These are phyloP conservation scores for Rhinoderma darwinii DNA, from an alignment of 2,113 vertebrate species.

Conservation along the genomic window DNA sequence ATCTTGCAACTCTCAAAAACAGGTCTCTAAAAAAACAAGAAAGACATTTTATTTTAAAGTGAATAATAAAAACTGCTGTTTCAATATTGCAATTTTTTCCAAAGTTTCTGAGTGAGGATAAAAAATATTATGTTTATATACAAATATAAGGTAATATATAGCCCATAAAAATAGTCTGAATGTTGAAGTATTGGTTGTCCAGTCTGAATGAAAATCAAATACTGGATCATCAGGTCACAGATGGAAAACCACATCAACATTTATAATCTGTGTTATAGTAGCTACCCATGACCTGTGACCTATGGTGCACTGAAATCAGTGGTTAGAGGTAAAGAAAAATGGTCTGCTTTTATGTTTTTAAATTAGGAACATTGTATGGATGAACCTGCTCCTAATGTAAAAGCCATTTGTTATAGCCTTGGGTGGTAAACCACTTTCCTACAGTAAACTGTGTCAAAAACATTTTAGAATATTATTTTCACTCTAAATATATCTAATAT, in stretches of 20 bases:
- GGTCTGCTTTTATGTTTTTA: neutral
- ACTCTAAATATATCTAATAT: no score
- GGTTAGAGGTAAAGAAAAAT: neutral
- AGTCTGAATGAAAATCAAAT: neutral
- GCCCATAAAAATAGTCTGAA: no score
- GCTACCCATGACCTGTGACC: neutral
- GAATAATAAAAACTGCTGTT: neutral
- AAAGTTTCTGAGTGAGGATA: no score
- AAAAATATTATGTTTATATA: no score
- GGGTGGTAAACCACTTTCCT: no score
- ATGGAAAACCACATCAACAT: neutral
- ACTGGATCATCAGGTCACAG: neutral
- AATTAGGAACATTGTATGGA: no score
- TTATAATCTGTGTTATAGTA: neutral
- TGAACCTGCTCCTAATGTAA: no score
- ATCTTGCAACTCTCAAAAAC: conserved; percentile 82
- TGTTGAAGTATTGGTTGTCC: neutral
- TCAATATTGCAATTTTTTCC: no score
- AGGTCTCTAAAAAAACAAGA: conserved; percentile 71
- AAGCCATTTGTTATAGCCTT: no score
- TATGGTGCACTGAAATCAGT: neutral
- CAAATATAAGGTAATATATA: no score
- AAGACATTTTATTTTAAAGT: conserved; percentile 17
- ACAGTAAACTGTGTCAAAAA: no score
- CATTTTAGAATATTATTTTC: no score